Evolutionary conservation across 2,797 vertebrate genomes (phyloP), one percentile per base, ranked within the genome.

Genomic region (Zenarchopterus dispar): DNA sequence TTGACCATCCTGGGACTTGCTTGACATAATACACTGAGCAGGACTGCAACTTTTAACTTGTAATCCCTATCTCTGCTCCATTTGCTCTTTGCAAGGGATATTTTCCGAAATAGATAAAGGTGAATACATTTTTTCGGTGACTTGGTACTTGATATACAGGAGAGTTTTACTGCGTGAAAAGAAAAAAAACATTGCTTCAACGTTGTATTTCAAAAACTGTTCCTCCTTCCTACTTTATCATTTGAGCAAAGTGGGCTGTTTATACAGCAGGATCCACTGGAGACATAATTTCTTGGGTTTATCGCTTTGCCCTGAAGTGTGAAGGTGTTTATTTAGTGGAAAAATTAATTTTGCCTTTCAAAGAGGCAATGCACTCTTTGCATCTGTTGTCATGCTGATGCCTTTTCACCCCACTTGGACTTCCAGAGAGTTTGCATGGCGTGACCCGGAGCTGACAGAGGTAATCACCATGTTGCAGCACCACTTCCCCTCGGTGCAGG

Each of bases 391-490:
- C 39, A 19, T 21, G 48, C 72, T 75, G 59, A 82, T 81, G 24
- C 48, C 33, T 70, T 68, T 81, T 31, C 64, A 28, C 41, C 56
- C 61, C 16, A 26, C 66, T 8, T 82, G 31, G 78, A 28, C 80
- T 73, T 88, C 19, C 51, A 99, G 98, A 87, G 97, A 99, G 92
- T 98, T 99, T 85, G 97, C 96, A 0, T 99, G 97, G 97, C 94
- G 97, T 15, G 97, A 99, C 46, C 98, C 97, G 0, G 97, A 98
- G 79, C 84, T 99, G 82, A 95, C 93, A 0, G 98, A 99, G 78
- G 98, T 99, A 80, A 99, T 99, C 57, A 96, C 97, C 90, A 99
- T 99, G 98, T 95, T 99, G 7, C 97, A 99, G 75, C 98, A 99
- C 84, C 97, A 99, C 86, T 98, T 99, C 81, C 96, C 98, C 0